Base-by-base conservation (phyloP, 2,113 vertebrate species). In the Rynchops niger region DNA sequence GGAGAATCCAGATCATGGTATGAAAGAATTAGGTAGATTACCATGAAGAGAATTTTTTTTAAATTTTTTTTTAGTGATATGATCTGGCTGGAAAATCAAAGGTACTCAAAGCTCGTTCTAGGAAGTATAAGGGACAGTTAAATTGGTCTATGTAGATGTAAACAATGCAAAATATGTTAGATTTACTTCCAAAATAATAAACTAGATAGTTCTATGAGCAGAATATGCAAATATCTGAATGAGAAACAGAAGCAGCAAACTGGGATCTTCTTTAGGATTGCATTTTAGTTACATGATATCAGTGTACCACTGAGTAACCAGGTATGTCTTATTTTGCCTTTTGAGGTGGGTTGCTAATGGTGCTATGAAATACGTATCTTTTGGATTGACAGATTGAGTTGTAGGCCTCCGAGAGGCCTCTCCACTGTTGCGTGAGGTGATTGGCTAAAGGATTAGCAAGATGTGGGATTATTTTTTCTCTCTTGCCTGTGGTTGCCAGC, bases 371-470 rank as follows among this genome's bases (percentile, higher is more conserved):
- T 80, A 36, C 47, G 2, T 94, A 52, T 83, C 70, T 91, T 88
- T 94, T 86, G 53, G 84, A 73, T 66, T 95, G 80, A 88, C 78
- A 97, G 95, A 98, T 97, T 97, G 97, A 98, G 93, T 97, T 98
- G 94, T 96, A 97, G 95, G 91, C 88, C 72, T 97, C 87, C 1
- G 11, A 96, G 95, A 95, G 90, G 76, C 85, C 77, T 94, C 89
- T 96, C 88, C 72, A 72, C 90, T 96, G 95, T 97, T 98, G 94
- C 94, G 86, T 95, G 96, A 97, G 94, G 82, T 97, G 98, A 98
- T 98, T 98, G 98, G 98, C 97, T 97, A 96, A 97, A 97, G 98
- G 98, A 98, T 98, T 98, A 98, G 90, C 85, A 98, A 98, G 49
- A 96, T 95, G 96, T 95, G 97, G 96, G 97, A 97, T 98, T 98